Base-by-base conservation (phyloP, 2,113 vertebrate species). In the Camelus bactrianus region DNA sequence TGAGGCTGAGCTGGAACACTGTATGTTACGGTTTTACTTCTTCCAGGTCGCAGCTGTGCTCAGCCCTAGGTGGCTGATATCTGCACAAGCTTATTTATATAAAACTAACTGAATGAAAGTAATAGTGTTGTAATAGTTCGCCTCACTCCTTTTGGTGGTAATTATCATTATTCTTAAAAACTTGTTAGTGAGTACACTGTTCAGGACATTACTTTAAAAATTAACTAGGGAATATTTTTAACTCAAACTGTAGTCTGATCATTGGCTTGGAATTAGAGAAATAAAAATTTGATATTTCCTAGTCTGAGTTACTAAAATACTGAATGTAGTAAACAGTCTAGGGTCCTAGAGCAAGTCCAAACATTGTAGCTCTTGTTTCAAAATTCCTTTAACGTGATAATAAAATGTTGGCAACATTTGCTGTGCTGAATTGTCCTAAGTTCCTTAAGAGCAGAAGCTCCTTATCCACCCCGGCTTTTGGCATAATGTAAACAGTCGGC, bases 121-220 rank as follows among this genome's bases (percentile, higher is more conserved):
- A 54, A 35, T 20, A 28, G 26, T 32, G 9, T 42, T 84, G 42
- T 58, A 65, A 52, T 16, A 76, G 28, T 62, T 89, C 80, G 26
- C 22, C 77, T 85, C 79, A 26, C 24, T 81, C 5, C 20, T 94
- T 91, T 89, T 75, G 24, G 72, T 87, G 69, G 64, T 50, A 76
- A 73, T 82, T 67, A 56, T 48, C 11, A 73, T 89, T 85, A 85
- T 76, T 30, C 56, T 91, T 96, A 72, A 92, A 79, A 85, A 22
- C 19, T 56, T 96, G 92, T 80, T 58, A 79, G 22, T 73, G 67
- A 50, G 1, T 83, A 26, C 50, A 91, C 38, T 80, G 15, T 54
- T 83, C 70, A 84, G 48, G 8, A 85, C n/a, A 62, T 62, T 89
- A 58, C 84, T 89, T 96, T 92, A 58, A 62, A 46, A 93, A 93